These are phyloP conservation scores for Ophraella communa DNA, from an alignment of 2,888 invertebrate genomes.

Conservation along the genomic window DNA sequence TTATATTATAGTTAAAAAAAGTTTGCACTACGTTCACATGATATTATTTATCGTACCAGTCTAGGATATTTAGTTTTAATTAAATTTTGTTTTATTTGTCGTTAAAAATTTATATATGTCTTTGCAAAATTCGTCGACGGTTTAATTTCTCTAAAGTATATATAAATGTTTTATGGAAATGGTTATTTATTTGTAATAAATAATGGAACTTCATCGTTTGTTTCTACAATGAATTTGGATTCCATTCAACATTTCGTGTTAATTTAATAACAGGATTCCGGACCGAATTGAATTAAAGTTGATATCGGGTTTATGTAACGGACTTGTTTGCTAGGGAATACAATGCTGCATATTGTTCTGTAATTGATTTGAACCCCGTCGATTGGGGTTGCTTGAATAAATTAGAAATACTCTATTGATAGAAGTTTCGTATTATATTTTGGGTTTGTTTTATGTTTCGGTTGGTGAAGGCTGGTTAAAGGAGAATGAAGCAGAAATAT, in stretches of 20 bases:
- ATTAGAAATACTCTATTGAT: slow-evolving; percentile 10
- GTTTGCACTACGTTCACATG: too few relatives aligned
- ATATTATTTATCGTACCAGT: too few relatives aligned
- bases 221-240: neutral
- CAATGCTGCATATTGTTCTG: slow-evolving; percentile 28
- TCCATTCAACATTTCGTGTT: slow-evolving; percentile 1
- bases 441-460: neutral
- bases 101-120: neutral
- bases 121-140: too few relatives aligned
- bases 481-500: neutral
- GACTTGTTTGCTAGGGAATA: slow-evolving; percentile 20
- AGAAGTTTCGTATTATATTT: neutral
- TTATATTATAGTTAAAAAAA: too few relatives aligned
- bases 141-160: neutral
- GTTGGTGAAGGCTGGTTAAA: neutral
- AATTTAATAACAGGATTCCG: slow-evolving; percentile 10
- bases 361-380: slow-evolving; percentile 27
- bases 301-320: slow-evolving; percentile 24
- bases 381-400: slow-evolving; percentile 25
- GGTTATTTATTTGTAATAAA: neutral
- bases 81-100: too few relatives aligned
- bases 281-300: slow-evolving; percentile 13
- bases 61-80: neutral
- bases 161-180: neutral
- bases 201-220: neutral